Evolutionary conservation across 2,113 vertebrate genomes (phyloP).

Genomic region (Zosterops borbonicus): DNA sequence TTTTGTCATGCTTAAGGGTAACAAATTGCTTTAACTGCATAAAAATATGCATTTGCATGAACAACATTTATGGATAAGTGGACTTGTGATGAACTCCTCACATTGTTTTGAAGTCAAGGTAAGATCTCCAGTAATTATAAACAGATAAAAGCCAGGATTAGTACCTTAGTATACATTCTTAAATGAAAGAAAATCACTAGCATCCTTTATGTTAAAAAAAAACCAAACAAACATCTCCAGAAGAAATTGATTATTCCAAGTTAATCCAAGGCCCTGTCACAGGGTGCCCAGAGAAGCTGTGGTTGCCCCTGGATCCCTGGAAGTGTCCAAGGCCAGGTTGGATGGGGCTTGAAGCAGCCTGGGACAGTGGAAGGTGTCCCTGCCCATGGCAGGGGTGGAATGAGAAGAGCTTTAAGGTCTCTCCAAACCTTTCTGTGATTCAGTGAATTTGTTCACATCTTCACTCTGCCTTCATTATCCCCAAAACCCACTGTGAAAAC

Average conservation of each 20-base stretch:
- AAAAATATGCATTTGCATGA: not conserved
- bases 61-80: not conserved
- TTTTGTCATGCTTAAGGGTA: not conserved
- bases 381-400: not conserved
- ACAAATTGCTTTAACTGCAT: not conserved
- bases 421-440: not conserved
- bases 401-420: not conserved
- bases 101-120: not conserved
- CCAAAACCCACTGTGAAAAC: not conserved
- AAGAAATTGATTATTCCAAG: not conserved
- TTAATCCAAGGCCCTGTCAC: not conserved
- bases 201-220: not conserved
- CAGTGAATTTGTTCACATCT: accelerated
- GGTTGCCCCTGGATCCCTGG: not conserved
- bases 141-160: not conserved
- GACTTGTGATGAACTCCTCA: not conserved
- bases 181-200: not conserved
- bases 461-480: not conserved
- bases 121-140: not conserved
- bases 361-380: not conserved
- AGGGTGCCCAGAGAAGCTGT: accelerated
- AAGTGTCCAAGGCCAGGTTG: not conserved
- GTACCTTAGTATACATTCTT: not conserved
- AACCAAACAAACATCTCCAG: not conserved
- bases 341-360: accelerated